These are phyloP conservation scores for Tetrao urogallus DNA, from an alignment of 2,113 vertebrate genomes.

Conservation along the genomic window DNA sequence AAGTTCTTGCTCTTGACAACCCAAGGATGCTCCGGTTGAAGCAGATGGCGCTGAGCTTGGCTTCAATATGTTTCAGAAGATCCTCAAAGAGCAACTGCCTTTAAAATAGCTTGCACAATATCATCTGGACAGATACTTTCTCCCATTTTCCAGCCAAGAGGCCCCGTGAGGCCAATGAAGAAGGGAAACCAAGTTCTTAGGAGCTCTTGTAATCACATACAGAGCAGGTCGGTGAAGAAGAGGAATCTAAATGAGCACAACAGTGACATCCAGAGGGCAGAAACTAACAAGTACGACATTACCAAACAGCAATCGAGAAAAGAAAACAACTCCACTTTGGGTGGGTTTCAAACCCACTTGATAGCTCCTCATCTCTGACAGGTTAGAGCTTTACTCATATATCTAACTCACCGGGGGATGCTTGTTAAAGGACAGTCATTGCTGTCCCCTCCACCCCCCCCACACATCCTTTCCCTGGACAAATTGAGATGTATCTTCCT, in stretches of 20 bases:
- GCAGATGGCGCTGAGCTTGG: not conserved
- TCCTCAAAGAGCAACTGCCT: not conserved
- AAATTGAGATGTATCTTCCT: not conserved
- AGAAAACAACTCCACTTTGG: fast-evolving
- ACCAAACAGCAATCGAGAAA: not conserved
- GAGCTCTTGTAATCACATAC: not conserved
- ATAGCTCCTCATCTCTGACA: not conserved
- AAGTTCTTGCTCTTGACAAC: not conserved
- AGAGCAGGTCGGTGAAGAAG: not conserved
- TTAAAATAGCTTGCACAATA: not conserved
- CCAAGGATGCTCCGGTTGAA: not conserved
- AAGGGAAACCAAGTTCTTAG: constrained; percentile 2
- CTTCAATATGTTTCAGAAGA: not conserved
- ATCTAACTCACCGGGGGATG: not conserved
- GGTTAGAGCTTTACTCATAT: not conserved
- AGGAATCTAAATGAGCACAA: constrained; percentile 42
- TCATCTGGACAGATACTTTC: not conserved
- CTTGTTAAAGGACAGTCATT: not conserved
- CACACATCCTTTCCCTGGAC: not conserved
- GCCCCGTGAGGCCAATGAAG: not conserved
- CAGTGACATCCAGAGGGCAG: constrained; percentile 63
- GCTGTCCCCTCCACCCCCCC: not conserved
- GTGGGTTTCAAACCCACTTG: not conserved
- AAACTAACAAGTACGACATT: not conserved
- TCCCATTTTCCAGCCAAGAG: not conserved